These are phyloP conservation scores for Teleogryllus oceanicus DNA, from an alignment of 2,888 invertebrate species.

Conservation along the genomic window DNA sequence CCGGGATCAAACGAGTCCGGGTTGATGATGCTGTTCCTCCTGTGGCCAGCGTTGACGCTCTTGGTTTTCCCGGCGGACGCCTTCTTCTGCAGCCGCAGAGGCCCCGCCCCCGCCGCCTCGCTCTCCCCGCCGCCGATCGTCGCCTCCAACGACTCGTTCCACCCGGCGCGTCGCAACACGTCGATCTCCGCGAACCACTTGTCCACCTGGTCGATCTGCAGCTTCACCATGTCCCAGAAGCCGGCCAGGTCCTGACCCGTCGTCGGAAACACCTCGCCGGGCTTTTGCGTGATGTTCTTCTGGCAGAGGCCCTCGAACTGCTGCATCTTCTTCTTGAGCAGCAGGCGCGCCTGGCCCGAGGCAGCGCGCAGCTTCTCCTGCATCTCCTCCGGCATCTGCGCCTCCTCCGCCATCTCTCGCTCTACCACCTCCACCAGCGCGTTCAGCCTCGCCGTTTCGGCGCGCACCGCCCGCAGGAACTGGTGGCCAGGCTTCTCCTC, in stretches of 20 bases:
- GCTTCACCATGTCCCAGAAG: slow-evolving; percentile 96
- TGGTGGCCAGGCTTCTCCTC: not conserved
- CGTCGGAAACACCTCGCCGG: slow-evolving; percentile 76
- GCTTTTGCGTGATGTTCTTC: slow-evolving; percentile 57
- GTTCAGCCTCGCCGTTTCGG: slow-evolving; percentile 67
- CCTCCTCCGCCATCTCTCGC: slow-evolving; percentile 54
- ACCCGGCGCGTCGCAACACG: slow-evolving; percentile 59
- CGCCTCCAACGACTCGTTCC: slow-evolving; percentile 53
- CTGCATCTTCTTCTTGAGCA: slow-evolving; percentile 89
- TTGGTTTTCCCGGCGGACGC: too few species aligned
- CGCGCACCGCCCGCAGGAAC: slow-evolving; percentile 57
- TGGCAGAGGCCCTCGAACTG: slow-evolving; percentile 82
- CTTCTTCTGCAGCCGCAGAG: too few species aligned
- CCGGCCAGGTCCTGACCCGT: slow-evolving; percentile 87
- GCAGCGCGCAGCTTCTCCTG: slow-evolving; percentile 81
- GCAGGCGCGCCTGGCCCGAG: slow-evolving; percentile 83
- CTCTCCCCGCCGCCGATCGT: not conserved
- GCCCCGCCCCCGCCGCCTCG: not conserved
- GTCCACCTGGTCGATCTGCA: slow-evolving; percentile 85
- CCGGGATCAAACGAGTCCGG: too few species aligned
- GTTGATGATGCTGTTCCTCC: too few species aligned
- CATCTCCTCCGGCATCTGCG: slow-evolving; percentile 67
- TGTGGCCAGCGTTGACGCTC: too few species aligned
- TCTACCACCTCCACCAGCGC: slow-evolving; percentile 66
- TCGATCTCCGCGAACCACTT: slow-evolving; percentile 70